Evolutionary conservation across 2,888 invertebrate species (phyloP).

Genomic region (Ophion ventricosus): DNA sequence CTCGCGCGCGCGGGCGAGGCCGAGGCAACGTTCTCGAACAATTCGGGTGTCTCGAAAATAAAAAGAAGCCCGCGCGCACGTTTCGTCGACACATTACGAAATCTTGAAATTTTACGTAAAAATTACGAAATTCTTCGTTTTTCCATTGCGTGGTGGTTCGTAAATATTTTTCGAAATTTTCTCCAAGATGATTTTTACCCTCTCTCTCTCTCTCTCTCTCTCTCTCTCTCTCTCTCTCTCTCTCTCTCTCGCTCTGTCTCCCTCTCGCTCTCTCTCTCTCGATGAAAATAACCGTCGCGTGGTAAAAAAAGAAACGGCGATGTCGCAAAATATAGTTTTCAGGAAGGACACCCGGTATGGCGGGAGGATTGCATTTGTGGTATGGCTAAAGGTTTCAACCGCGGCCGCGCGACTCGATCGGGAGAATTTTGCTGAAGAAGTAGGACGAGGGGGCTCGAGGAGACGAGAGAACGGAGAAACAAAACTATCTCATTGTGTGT

Average conservation of each 20-base stretch:
- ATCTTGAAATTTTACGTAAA: no score
- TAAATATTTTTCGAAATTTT: no score
- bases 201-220: no score
- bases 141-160: no score
- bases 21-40: slow-evolving; percentile 58
- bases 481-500: slow-evolving; percentile 84
- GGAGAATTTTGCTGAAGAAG: slow-evolving; percentile 49
- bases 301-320: neutral
- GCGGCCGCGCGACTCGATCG: slow-evolving; percentile 53
- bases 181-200: no score
- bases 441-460: neutral
- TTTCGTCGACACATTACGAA: neutral
- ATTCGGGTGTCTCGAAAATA: slow-evolving; percentile 64
- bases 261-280: no score
- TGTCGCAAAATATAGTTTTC: slow-evolving; percentile 1
- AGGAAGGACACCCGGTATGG: slow-evolving; percentile 54
- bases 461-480: slow-evolving; percentile 72
- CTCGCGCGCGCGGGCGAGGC: slow-evolving; percentile 3
- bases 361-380: slow-evolving; percentile 53
- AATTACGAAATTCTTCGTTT: neutral
- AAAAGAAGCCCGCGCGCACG: neutral
- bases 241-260: no score
- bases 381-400: slow-evolving; percentile 65
- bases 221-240: no score
- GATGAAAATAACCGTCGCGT: neutral